Percentiles rank a stretch among this genome's conserved stretches.
These are phyloP conservation scores for Hirtodrosophila cameraria DNA, from an alignment of 2,888 invertebrate species.

Conservation along the genomic window DNA sequence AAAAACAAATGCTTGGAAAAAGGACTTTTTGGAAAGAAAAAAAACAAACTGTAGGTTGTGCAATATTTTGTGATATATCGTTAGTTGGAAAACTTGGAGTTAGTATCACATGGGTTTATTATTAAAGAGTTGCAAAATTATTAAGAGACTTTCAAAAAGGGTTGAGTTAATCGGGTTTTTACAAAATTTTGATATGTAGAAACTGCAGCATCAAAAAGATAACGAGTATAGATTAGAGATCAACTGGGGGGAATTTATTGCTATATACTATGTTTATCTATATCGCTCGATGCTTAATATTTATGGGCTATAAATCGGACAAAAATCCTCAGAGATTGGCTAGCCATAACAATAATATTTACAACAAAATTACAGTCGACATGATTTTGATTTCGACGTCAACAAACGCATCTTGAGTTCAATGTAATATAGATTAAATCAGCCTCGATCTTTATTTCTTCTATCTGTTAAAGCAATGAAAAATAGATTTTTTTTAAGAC, in stretches of 20 bases:
- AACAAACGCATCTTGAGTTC: constrained; percentile 60
- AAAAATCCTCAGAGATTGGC: not conserved
- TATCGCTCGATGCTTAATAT: too few species aligned
- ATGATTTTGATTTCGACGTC: constrained; percentile 40
- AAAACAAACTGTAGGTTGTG: constrained; percentile 3
- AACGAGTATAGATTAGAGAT: not conserved
- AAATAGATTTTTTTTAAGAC: constrained; percentile 43
- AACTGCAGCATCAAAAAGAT: constrained; percentile 1
- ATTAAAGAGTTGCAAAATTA: too few species aligned
- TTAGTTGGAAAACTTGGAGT: constrained; percentile 1
- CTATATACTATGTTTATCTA: not conserved
- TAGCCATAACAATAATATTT: constrained; percentile 4
- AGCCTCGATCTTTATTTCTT: constrained; percentile 13
- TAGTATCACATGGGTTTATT: constrained; percentile 2
- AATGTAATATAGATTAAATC: constrained; percentile 39
- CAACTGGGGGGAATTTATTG: not conserved
- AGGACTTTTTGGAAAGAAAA: not conserved
- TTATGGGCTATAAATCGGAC: not conserved
- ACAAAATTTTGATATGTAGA: not conserved
- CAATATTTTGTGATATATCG: constrained; percentile 10
- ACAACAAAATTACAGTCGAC: constrained; percentile 1
- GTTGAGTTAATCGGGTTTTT: not conserved
- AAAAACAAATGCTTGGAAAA: constrained; percentile 22
- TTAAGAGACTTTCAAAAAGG: not conserved
- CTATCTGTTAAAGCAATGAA: constrained; percentile 8